Base-by-base conservation (phyloP, 2,888 invertebrate species). In the Cryptocephalus moraei region DNA sequence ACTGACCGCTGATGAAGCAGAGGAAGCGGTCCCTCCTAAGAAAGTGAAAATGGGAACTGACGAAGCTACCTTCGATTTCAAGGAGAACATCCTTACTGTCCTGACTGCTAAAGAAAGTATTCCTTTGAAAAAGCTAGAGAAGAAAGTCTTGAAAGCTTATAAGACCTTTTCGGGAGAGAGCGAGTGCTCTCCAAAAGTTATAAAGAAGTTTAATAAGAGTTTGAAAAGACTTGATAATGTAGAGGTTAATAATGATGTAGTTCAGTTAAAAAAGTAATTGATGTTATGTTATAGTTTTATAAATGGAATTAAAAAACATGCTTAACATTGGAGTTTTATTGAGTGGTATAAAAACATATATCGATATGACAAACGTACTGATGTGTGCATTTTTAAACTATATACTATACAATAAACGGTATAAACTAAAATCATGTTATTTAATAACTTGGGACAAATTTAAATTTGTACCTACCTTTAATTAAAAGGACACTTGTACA, bases 111-210 rank as follows among this genome's bases (percentile, higher is more conserved):
- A 82, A 54, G 82, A 83, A 59, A 57, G 49, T 32, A 73, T 90
- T 39, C 75, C 81, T 1, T 64, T 85, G 47, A 85, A 84, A 61
- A 84, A 86, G 59, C 69, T 91, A 12, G 80, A 82, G 58, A 87
- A 86, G 64, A 90, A 87, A 70, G 81, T 89, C 8, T 62, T 84
- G 1, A 76, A 77, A 41, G 82, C 80, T 56, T 87, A 83, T 56
- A 69, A 71, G 31, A 75, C 76, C 13, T 71, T 52, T 49, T 56
- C 51, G 9, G 62, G 74, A 1, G 60, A 63, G 33, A 52, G 68
- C 40, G 77, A 77, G 44, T 69, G 77, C 6, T 72, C 77, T 49
- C 81, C 80, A 53, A 82, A 84, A 62, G 78, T 82, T 57, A 71
- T 77, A 43, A 80, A 81, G 55, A 85, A 84, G 62, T 83, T 87